Evolutionary conservation across 30 jellyfish, hydroid and myxozoan species (phyloP).

Genomic region (Chrysaora quinquecirrha): DNA sequence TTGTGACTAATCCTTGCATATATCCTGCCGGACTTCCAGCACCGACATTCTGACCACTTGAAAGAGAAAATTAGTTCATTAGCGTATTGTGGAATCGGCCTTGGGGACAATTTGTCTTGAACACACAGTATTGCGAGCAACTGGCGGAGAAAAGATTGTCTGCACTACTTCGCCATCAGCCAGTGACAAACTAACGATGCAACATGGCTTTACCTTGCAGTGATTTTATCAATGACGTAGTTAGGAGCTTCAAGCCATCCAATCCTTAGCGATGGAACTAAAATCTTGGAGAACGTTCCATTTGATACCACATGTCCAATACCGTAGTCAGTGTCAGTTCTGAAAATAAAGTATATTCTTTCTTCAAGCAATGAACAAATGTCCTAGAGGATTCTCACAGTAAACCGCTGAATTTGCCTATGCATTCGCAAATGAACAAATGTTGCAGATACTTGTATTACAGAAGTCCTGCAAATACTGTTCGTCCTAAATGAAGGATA

Average conservation of each 20-base stretch:
- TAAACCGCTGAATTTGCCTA: no score
- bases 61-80: background rate
- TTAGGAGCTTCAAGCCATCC: constrained; percentile 84
- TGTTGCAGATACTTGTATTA: no score
- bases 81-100: no score
- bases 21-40: constrained; percentile 46
- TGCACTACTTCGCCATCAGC: no score
- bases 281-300: constrained; percentile 69
- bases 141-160: no score
- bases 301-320: constrained; percentile 78
- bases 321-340: constrained; percentile 44
- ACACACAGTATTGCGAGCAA: no score
- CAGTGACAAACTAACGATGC: no score
- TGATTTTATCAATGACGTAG: constrained; percentile 7
- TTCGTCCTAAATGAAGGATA: no score
- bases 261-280: constrained; percentile 69
- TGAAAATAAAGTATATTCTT: background rate
- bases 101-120: no score
- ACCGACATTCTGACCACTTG: constrained; percentile 10
- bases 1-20: constrained; percentile 34
- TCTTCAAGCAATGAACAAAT: background rate
- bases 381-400: no score
- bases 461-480: no score
- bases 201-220: constrained; percentile 13
- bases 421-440: no score